Base-by-base conservation (phyloP, 30 jellyfish, hydroid and myxozoan genomes). In the Aurelia sp. region DNA sequence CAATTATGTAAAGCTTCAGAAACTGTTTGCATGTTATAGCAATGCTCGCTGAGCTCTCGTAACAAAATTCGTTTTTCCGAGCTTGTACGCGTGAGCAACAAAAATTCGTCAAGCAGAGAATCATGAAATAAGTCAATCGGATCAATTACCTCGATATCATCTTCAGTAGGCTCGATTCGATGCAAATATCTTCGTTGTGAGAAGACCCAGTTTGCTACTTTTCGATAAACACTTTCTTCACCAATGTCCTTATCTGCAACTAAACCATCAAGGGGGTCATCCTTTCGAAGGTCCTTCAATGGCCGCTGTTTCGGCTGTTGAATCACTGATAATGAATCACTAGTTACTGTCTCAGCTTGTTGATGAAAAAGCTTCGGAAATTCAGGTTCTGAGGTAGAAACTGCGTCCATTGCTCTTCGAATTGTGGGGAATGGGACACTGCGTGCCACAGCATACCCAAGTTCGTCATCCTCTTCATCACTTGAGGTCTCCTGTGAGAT, bases 81-180 rank as follows among this genome's bases (percentile, higher is more conserved):
- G 30, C 92, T 97, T 4, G 78, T 71, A 71, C 96, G 96, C 3
- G 97, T 82, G 21, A 95, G 85, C 71, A 95, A 55, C 73, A 86
- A 74, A 66, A 90, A 95, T 17, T 95, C 99, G 44, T 90, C 86
- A 19, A 95, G 92, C 66, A 86, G 57, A 13, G 97, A 89, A 22
- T 95, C 99, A 73, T 95, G 97, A 73, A 95, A 95, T 41, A 95
- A 86, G 85, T 95, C 99, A 40, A 95, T 96, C 6, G 99, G 99
- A 59, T 95, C 99, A 66, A 95, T 95, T 27, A 95, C 95, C 82
- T 95, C 99, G 68, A 95, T 90, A 73, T 90, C 99, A 62, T 69
- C 94, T 53, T 90, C 96, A 59, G 47, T 62, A 23, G 76, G 41
- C 63, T 94, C 99, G 18, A 55, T 66, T 40, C 88, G 86, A 22